Base-by-base conservation (phyloP, 2,113 vertebrate species). In the Synodontis membranacea region DNA sequence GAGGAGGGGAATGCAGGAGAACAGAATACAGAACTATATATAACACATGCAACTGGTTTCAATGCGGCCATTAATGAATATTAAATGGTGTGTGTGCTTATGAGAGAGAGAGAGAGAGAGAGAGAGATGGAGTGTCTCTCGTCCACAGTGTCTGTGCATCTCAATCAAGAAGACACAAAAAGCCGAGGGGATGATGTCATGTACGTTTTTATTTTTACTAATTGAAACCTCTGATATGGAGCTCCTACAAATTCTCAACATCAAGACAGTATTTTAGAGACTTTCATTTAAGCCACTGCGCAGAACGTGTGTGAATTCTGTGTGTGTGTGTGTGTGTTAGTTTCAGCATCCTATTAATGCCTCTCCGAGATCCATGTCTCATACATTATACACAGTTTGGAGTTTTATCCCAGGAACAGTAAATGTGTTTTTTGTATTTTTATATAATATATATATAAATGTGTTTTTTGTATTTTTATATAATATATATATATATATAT, bases 31-130 rank as follows among this genome's bases (percentile, higher is more conserved):
- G 68, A 23, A 54, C 50, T 56, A 80, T 39, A 80, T 76, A 17
- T 84, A 46, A 76, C 39, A 84, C n/a, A 74, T 44, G 39, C 70
- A 74, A 9, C 39, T 74, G 70, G 21, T 21, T 44, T 85, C 2
- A 58, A n/a, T 42, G 48, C 84, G 48, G 17, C 0, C 10, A 39
- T 80, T 68, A 23, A 68, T 56, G 48, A 56, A 56, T 58, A 25
- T 42, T 19, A 1, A 7, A 17, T 34, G 19, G 3, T 68, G 68
- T 21, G 66, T 70, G 66, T 70, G 34, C 21, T 31, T 37, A 34
- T 21, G 66, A 34, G 62, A 31, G 62, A 34, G 5, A 64, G 28
- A 28, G 25, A 60, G 8, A 37, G 6, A 17, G 37, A 72, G 37
- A 72, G 37, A 23, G 8, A 72, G 34, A 37, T 34, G 64, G 34